Conservation (phyloP, 2,113 vertebrate genomes). For the Hucho hucho region DNA sequence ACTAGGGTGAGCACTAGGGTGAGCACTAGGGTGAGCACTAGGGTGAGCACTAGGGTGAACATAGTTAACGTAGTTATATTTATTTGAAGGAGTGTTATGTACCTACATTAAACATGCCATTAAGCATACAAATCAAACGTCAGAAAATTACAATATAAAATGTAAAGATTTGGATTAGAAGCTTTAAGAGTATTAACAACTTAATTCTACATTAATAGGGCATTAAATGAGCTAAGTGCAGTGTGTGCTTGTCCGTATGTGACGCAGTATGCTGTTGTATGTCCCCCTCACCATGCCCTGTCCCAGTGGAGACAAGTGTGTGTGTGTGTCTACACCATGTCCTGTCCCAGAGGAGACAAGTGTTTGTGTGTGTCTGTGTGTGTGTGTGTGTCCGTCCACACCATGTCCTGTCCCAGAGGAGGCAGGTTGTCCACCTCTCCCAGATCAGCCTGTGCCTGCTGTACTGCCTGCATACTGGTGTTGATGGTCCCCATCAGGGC, state of each 20-base stretch:
- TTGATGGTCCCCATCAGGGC: conserved; percentile 98
- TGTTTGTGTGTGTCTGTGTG: background rate
- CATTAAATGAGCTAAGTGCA: background rate
- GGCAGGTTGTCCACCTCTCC: conserved; percentile 89
- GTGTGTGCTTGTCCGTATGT: background rate
- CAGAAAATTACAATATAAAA: background rate
- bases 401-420: conserved; percentile 96
- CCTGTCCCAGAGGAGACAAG: too few relatives aligned
- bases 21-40: too few relatives aligned
- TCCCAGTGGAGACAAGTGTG: too few relatives aligned
- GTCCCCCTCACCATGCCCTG: too few relatives aligned
- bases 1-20: too few relatives aligned
- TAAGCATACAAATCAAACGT: background rate
- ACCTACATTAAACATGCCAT: too few relatives aligned
- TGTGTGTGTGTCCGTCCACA: conserved; percentile 58
- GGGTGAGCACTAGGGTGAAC: too few relatives aligned
- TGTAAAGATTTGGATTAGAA: background rate
- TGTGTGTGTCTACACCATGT: too few relatives aligned
- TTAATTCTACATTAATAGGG: too few relatives aligned
- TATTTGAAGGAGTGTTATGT: too few relatives aligned
- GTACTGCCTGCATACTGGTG: conserved; percentile 96
- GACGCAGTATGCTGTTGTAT: background rate
- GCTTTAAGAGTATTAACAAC: background rate
- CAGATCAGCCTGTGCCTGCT: conserved; percentile 93
- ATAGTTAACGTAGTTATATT: too few relatives aligned